Percentiles rank a stretch among this genome's conserved stretches.
Evolutionary conservation across 1,140 invertebrate genomes (phyloP).

Genomic region (Lordiphosa mommai): DNA sequence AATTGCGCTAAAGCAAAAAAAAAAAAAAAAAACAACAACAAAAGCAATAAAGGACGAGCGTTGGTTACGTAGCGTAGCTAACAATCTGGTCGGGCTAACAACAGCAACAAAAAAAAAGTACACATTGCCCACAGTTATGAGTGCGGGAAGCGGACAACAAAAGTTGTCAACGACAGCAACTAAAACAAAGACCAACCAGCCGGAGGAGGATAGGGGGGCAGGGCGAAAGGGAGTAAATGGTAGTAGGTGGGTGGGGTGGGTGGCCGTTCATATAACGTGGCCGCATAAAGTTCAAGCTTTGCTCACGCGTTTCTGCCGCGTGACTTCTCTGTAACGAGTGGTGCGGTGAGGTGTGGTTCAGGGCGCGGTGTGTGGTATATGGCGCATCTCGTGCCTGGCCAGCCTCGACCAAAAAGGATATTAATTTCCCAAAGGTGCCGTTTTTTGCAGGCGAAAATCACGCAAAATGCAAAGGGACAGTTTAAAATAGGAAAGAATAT

Average conservation of each 20-base stretch:
- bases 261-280: conserved; percentile 63
- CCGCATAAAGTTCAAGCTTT: conserved; percentile 56
- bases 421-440: conserved; percentile 79
- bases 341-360: not conserved
- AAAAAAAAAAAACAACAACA: not conserved
- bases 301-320: conserved; percentile 48
- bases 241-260: conserved; percentile 1
- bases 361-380: conserved; percentile 1
- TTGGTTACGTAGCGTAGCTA: conserved; percentile 51
- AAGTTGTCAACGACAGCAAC: conserved; percentile 72
- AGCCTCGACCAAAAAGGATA: conserved; percentile 63
- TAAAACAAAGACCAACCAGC: conserved; percentile 48
- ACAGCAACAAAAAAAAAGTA: too few relatives aligned
- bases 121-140: conserved; percentile 49
- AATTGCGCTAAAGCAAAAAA: conserved; percentile 68
- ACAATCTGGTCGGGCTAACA: conserved; percentile 63
- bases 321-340: conserved; percentile 12
- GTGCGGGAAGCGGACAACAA: conserved; percentile 41
- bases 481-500: not conserved
- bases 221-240: not conserved
- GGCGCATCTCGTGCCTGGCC: conserved; percentile 38
- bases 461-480: conserved; percentile 45
- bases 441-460: conserved; percentile 68
- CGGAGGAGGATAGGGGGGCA: too few relatives aligned
- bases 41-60: conserved; percentile 61